Conservation (phyloP, 1,140 invertebrate species). For the Drosophila navojoa region DNA sequence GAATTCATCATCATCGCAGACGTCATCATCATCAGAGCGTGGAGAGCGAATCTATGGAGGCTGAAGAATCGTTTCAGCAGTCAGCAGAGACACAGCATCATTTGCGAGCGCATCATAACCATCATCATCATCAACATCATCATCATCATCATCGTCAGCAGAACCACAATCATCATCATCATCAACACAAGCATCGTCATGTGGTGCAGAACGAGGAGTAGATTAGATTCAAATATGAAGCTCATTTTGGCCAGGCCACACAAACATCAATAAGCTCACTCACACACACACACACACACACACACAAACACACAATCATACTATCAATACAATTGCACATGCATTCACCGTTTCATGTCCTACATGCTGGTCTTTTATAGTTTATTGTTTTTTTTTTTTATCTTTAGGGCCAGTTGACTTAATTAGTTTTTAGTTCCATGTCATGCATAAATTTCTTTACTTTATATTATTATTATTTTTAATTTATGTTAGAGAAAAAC, state of each 20-base stretch:
- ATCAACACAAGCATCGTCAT: conserved; percentile 57
- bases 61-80: conserved; percentile 32
- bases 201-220: conserved; percentile 56
- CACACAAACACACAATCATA: background rate
- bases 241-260: conserved; percentile 5
- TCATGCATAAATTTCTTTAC: conserved; percentile 28
- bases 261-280: too few relatives aligned
- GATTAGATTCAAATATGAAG: background rate
- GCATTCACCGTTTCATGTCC: conserved; percentile 35
- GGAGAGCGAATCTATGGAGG: conserved; percentile 13
- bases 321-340: conserved; percentile 18
- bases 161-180: conserved; percentile 38
- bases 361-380: conserved; percentile 41
- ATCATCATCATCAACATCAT: conserved; percentile 36
- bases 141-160: conserved; percentile 57
- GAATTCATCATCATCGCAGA: conserved; percentile 49
- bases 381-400: conserved; percentile 59
- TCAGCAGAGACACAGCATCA: conserved; percentile 50
- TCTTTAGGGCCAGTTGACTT: conserved; percentile 74
- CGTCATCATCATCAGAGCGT: conserved; percentile 47
- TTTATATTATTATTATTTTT: conserved; percentile 27
- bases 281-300: conserved; percentile 16
- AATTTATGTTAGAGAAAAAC: conserved; percentile 35
- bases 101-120: conserved; percentile 40
- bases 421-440: conserved; percentile 71